Percentiles rank a stretch among this genome's conserved stretches.
Conservation (phyloP, 2,797 vertebrate species). For the Acrossocheilus wenchowensis region DNA sequence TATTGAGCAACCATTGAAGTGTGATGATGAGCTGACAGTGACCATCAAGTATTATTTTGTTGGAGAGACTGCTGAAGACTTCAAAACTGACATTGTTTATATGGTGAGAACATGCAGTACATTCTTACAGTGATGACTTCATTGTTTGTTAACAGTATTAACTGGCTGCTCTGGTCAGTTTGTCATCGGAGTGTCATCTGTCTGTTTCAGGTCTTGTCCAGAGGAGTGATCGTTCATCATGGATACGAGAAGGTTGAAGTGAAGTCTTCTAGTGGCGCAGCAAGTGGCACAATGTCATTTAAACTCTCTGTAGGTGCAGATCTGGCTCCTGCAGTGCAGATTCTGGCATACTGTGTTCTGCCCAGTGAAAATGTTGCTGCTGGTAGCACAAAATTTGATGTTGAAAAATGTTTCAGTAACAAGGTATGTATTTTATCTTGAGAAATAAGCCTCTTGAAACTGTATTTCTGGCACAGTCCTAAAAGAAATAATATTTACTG, state of each 20-base stretch:
- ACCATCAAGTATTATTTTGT: constrained; percentile 67
- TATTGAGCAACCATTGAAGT: constrained; percentile 59
- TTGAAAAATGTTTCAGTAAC: constrained; percentile 26
- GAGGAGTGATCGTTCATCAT: constrained; percentile 54
- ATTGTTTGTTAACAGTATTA: background rate
- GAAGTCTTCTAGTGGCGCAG: background rate
- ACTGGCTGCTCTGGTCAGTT: background rate
- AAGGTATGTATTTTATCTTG: constrained; percentile 2
- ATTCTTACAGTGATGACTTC: background rate
- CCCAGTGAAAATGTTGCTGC: constrained; percentile 19
- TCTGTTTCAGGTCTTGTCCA: constrained; percentile 52
- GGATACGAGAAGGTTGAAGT: constrained; percentile 52
- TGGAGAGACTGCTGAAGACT: constrained; percentile 60
- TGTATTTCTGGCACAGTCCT: background rate
- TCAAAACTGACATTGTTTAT: constrained; percentile 65
- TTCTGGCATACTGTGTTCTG: constrained; percentile 71
- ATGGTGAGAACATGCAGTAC: constrained; percentile 66
- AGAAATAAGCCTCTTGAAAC: background rate
- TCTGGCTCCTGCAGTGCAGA: constrained; percentile 55
- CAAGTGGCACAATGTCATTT: constrained; percentile 58
- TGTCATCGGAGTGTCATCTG: background rate
- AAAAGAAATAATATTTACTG: constrained; percentile 8
- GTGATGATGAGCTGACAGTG: constrained; percentile 60
- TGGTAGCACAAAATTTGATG: background rate
- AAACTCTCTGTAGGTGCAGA: constrained; percentile 47